These are phyloP conservation scores for Tolypeutes matacus DNA, from an alignment of 2,797 vertebrate species.

Conservation along the genomic window DNA sequence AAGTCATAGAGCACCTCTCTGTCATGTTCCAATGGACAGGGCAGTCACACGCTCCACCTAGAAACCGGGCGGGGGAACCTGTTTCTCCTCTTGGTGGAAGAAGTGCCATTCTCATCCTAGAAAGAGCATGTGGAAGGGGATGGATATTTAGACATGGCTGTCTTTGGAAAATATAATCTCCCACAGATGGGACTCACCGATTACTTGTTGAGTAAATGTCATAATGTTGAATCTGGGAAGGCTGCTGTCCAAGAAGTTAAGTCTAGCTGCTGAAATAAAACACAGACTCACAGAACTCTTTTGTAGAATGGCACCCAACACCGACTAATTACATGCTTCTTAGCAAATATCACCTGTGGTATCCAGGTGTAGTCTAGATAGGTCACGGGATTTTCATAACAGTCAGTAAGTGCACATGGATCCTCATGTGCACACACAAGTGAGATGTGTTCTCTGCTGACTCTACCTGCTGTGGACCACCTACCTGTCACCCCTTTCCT, in stretches of 20 bases:
- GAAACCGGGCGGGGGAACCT: background rate
- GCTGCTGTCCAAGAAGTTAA: background rate
- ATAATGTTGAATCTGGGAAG: background rate
- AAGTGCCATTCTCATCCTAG: background rate
- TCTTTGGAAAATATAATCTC: background rate
- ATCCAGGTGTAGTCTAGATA: background rate
- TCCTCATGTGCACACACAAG: background rate
- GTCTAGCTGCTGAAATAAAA: background rate
- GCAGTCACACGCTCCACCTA: background rate
- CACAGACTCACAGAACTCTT: background rate
- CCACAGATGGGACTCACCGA: background rate
- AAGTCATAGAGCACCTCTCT: background rate
- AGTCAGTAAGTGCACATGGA: background rate
- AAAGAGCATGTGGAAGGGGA: background rate
- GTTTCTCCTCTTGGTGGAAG: background rate
- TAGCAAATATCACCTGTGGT: background rate
- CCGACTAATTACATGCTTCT: background rate
- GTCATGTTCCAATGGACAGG: background rate
- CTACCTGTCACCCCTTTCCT: background rate
- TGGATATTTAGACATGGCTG: background rate
- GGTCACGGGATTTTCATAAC: background rate
- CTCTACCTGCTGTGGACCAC: background rate
- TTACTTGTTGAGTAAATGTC: background rate
- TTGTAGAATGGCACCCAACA: background rate
- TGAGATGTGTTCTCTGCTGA: background rate